These are phyloP conservation scores for Vireo altiloquus DNA, from an alignment of 2,113 vertebrate species.

Conservation along the genomic window DNA sequence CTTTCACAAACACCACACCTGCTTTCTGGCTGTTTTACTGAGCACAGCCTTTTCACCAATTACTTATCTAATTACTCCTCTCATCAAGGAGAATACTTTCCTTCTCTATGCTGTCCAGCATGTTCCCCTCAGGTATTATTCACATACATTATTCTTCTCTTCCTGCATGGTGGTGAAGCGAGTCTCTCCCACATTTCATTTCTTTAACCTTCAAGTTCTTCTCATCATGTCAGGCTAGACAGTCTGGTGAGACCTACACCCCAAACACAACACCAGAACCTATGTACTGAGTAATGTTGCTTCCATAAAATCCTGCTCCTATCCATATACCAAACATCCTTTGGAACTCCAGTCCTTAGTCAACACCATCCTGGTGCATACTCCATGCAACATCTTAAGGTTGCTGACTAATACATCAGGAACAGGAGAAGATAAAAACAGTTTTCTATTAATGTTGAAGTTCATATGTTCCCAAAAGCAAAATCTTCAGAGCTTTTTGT, in stretches of 20 bases:
- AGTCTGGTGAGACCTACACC: neutral
- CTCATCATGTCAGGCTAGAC: neutral
- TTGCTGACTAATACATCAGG: neutral
- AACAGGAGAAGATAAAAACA: neutral
- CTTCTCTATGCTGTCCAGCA: neutral
- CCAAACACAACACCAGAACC: neutral
- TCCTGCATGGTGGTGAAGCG: neutral
- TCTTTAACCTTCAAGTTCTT: neutral
- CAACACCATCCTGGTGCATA: neutral
- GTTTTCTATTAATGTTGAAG: neutral
- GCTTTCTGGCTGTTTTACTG: neutral
- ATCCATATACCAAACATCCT: neutral
- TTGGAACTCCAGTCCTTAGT: neutral
- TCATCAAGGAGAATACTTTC: neutral
- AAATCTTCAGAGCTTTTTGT: neutral
- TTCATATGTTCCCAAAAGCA: neutral
- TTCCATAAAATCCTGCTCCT: neutral
- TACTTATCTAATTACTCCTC: slow-evolving; percentile 30
- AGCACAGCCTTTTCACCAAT: slow-evolving; percentile 8
- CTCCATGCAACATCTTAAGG: neutral
- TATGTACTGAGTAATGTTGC: neutral
- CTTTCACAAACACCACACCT: slow-evolving; percentile 25
- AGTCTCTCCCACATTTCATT: neutral
- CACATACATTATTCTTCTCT: neutral
- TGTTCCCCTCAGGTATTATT: neutral